A percentile compares a stretch with the other conserved stretches of the same genome.
phyloP scores from a whole-genome alignment of 2,797 vertebrate species.

The Chelidonichthys spinosus region DNA sequence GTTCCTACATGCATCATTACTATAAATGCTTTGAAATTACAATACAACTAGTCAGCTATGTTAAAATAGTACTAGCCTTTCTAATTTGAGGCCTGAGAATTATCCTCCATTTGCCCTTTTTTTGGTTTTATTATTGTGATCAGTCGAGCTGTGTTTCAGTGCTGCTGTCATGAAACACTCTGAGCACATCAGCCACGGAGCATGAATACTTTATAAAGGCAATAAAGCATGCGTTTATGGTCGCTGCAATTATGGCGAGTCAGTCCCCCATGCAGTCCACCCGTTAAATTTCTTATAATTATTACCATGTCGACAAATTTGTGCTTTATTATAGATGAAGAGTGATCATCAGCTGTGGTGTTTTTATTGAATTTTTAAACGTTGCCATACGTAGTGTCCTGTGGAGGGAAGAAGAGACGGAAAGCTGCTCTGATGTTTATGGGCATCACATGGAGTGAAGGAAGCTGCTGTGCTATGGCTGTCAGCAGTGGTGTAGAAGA shows the following conservation, averaged over 20 bases:
- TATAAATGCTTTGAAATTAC: slow-evolving; percentile 9
- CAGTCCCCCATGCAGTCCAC: slow-evolving; percentile 64
- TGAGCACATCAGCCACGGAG: slow-evolving; percentile 69
- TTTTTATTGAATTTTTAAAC: slow-evolving; percentile 69
- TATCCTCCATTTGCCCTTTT: slow-evolving; percentile 70
- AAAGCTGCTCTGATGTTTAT: slow-evolving; percentile 32
- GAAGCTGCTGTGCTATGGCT: slow-evolving; percentile 25
- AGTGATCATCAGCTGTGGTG: slow-evolving; percentile 57
- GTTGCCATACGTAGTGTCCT: slow-evolving; percentile 27
- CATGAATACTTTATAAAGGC: slow-evolving; percentile 85
- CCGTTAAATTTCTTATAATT: slow-evolving; percentile 73
- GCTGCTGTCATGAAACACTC: slow-evolving; percentile 70
- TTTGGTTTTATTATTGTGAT: slow-evolving; percentile 71
- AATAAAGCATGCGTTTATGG: slow-evolving; percentile 82
- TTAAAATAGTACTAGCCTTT: slow-evolving; percentile 29
- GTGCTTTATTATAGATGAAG: slow-evolving; percentile 75
- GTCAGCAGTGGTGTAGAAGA: not conserved
- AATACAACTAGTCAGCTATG: slow-evolving; percentile 9
- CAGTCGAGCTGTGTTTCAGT: slow-evolving; percentile 60
- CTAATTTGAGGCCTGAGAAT: slow-evolving; percentile 46
- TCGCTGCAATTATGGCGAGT: slow-evolving; percentile 73
- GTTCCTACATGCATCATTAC: slow-evolving; percentile 5
- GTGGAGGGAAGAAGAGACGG: slow-evolving; percentile 15
- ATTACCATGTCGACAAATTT: slow-evolving; percentile 74
- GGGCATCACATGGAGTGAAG: slow-evolving; percentile 1